A percentile compares a stretch with the other conserved stretches of the same genome.
Evolutionary conservation across 2,888 invertebrate genomes (phyloP).

Genomic region (Melinopterus prodromus): DNA sequence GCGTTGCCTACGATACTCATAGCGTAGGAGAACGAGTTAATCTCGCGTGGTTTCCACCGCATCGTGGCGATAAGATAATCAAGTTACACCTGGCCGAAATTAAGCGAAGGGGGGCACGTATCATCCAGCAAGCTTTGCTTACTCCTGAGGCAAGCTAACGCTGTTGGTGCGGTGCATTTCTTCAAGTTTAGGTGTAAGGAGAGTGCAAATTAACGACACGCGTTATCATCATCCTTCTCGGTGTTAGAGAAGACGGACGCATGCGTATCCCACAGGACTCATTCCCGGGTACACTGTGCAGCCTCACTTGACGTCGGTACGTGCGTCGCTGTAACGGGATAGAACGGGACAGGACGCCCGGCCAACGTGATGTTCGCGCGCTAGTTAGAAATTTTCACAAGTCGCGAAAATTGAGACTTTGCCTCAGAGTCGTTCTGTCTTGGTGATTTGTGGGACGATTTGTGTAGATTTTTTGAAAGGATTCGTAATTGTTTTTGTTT

Average conservation of each 20-base stretch:
- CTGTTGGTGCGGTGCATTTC: not conserved
- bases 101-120: not conserved
- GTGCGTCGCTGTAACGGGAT: conserved; percentile 38
- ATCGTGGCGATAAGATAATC: conserved; percentile 12
- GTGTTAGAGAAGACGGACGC: conserved; percentile 36
- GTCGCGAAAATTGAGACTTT: not conserved
- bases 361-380: conserved; percentile 8
- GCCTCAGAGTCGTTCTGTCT: not conserved
- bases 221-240: conserved; percentile 28
- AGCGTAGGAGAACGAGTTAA: conserved; percentile 13
- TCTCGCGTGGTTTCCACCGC: conserved; percentile 5
- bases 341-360: conserved; percentile 11
- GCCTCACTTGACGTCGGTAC: conserved; percentile 45
- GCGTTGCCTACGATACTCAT: too few species aligned
- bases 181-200: not conserved
- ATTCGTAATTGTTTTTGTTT: not conserved
- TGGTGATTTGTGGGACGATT: not conserved
- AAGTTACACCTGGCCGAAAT: conserved; percentile 15
- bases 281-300: conserved; percentile 46
- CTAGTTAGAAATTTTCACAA: not conserved
- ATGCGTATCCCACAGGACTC: conserved; percentile 47
- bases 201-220: conserved; percentile 32
- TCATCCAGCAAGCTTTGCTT: not conserved
- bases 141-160: not conserved
- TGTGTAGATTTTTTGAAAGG: not conserved